Base-by-base conservation (phyloP, 2,113 vertebrate genomes). In the Petroica traversi region DNA sequence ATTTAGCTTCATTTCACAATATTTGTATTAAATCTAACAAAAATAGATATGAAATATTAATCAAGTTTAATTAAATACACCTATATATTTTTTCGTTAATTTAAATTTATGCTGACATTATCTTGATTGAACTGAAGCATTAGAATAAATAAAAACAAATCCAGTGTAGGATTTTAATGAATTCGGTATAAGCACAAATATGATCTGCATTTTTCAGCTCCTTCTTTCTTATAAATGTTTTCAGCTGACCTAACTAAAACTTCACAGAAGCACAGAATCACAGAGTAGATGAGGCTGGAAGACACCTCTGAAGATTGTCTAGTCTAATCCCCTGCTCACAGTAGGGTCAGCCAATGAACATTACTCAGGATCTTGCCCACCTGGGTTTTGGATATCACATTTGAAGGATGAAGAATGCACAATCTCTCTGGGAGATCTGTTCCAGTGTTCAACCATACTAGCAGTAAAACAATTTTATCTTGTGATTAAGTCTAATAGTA, bases 61-160 rank as follows among this genome's bases (percentile, higher is more conserved):
- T 45, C 23, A 73, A 49, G 38, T 72, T 85, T 79, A 26, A 63
- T 82, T 81, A 91, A 95, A 68, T n/a, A 88, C 12, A 85, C 11
- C 26, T 55, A 75, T 46, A 36, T 4, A 38, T 89, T 71, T 89
- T 86, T 89, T 64, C 29, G 43, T 66, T 2, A 67, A 66, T 64
- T 72, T 38, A 64, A 64, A 85, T 61, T 52, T 89, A 72, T 66
- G 29, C 40, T 69, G 14, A 46, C 2, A 41, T 40, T 84, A 67
- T 84, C 48, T 55, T 61, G n/a, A 63, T 67, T 91, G 45, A 87
- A 72, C 28, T 46, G 34, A 83, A 77, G 9, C 31, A 83, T 66
- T 46, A 80, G 20, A 58, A 15, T 64, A 75, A 61, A 64, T 46
- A 77, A 69, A 95, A 93, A 45, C 17, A 74, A 45, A 7, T 54